phyloP scores from a whole-genome alignment of 1,140 invertebrate species.

The Bradysia coprophila region DNA sequence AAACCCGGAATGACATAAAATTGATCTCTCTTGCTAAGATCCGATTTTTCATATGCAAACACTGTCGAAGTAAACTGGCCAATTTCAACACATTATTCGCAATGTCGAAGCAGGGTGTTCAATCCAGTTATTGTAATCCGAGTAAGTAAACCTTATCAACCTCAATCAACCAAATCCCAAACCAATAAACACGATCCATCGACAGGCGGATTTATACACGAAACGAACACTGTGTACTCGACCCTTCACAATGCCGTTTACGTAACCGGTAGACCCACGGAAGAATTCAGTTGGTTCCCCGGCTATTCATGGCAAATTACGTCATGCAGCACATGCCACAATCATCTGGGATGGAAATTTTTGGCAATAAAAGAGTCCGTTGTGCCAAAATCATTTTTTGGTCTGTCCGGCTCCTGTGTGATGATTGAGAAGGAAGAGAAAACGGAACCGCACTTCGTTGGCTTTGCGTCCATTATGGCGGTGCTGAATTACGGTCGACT shows the following conservation, averaged over 20 bases:
- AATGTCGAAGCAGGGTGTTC: constrained; percentile 63
- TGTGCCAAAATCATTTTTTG: constrained; percentile 51
- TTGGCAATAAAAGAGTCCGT: constrained; percentile 51
- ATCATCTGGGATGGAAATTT: constrained; percentile 36
- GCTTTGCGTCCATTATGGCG: neutral
- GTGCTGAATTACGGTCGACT: neutral
- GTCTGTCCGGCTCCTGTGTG: constrained; percentile 49
- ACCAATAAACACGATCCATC: no score
- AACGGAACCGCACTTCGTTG: neutral
- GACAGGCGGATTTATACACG: constrained; percentile 58
- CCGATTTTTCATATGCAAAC: constrained; percentile 40
- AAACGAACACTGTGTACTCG: constrained; percentile 55
- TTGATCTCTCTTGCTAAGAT: constrained; percentile 26
- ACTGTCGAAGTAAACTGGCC: constrained; percentile 40
- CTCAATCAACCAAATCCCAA: neutral
- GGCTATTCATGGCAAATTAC: constrained; percentile 32
- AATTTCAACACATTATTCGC: constrained; percentile 53
- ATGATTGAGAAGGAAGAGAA: constrained; percentile 38
- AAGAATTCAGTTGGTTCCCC: constrained; percentile 69
- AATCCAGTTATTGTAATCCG: constrained; percentile 67
- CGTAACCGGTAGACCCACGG: constrained; percentile 35
- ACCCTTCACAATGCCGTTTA: constrained; percentile 31
- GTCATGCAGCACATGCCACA: neutral
- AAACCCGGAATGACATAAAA: no score
- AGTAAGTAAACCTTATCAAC: constrained; percentile 12